Evolutionary conservation across 2,113 vertebrate genomes (phyloP), one percentile per base, ranked within the genome.

Genomic region (Peucedramus taeniatus): DNA sequence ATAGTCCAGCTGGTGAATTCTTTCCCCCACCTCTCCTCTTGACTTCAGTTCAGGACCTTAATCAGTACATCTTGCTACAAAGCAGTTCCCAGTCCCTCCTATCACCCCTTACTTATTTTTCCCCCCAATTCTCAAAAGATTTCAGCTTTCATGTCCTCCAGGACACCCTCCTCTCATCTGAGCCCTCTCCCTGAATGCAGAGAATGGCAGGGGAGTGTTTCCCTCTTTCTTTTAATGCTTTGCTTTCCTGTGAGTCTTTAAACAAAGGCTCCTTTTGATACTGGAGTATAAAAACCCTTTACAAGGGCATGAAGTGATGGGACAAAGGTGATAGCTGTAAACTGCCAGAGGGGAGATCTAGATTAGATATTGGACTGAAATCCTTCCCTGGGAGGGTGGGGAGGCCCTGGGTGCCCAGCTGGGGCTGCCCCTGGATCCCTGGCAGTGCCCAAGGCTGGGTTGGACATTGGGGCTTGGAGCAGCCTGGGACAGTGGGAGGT

Each of bases 381-480:
- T 31, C 0, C 5, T 14, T 60, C 39, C 28, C 61, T 21, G 30
- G 0, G 10, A 75, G 60, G 33, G 45, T 45, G 59, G 15, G 3
- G 0, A 66, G 44, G 33, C 13, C 49, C 77, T 89, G 87, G 54
- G 15, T 54, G 56, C 49, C 49, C 75, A 33, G 51, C 69, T 59
- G 51, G 1, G 77, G 60, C 51, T 89, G 77, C 19, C 45, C 53
- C 77, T 24, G 50, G 19, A 30, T 59, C 87, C 33, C 61, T 60
- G 60, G 45, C 1, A 53, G 45, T 68, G 87, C 1, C 78, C 86
- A 18, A 23, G 59, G 50, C 31, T 76, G 8, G 66, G 50, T 0
- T 86, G 83, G 54, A 20, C 0, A 1, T n/a, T n/a, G n/a, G 44
- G 56, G 44, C 6, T 42, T 3, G 76, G 51, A 59, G 49, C 37